A percentile compares a stretch with the other conserved stretches of the same genome.
Evolutionary conservation across 1,140 invertebrate species (phyloP).

Genomic region (Solenopsis invicta): DNA sequence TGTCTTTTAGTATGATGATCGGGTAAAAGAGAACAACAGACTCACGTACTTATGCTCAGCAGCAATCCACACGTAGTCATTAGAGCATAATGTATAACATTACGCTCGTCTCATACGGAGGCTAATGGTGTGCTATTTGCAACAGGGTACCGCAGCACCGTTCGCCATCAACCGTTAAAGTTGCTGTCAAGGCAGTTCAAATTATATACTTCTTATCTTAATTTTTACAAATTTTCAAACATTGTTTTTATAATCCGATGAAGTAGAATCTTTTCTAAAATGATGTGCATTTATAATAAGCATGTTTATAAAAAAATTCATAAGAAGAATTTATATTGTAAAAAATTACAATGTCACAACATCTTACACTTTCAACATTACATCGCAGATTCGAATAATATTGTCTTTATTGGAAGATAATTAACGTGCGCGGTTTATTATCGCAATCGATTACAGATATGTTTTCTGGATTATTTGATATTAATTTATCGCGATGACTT

Average conservation of each 20-base stretch:
- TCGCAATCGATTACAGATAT: neutral
- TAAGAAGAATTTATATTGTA: neutral
- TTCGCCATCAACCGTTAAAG: conserved; percentile 37
- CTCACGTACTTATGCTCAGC: conserved; percentile 65
- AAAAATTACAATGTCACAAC: neutral
- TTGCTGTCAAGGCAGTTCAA: conserved; percentile 21
- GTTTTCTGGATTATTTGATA: conserved; percentile 11
- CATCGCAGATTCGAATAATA: neutral
- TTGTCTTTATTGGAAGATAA: conserved; percentile 10
- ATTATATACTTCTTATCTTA: neutral
- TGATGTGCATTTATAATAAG: neutral
- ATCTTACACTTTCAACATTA: neutral
- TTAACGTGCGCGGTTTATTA: conserved; percentile 7
- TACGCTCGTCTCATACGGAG: conserved; percentile 71
- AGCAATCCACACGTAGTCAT: conserved; percentile 75
- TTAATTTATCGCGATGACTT: neutral
- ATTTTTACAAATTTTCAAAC: conserved; percentile 32
- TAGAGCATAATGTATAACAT: conserved; percentile 79
- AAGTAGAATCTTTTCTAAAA: neutral
- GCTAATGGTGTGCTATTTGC: conserved; percentile 75
- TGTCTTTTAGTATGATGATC: conserved; percentile 62
- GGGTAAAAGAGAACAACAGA: conserved; percentile 69
- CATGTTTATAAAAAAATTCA: neutral
- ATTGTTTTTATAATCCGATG: conserved; percentile 1
- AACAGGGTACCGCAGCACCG: conserved; percentile 62